Percentiles rank a stretch among this genome's conserved stretches.
These are phyloP conservation scores for Porites evermanni DNA, from an alignment of 92 coral and sea anemone species.

Conservation along the genomic window DNA sequence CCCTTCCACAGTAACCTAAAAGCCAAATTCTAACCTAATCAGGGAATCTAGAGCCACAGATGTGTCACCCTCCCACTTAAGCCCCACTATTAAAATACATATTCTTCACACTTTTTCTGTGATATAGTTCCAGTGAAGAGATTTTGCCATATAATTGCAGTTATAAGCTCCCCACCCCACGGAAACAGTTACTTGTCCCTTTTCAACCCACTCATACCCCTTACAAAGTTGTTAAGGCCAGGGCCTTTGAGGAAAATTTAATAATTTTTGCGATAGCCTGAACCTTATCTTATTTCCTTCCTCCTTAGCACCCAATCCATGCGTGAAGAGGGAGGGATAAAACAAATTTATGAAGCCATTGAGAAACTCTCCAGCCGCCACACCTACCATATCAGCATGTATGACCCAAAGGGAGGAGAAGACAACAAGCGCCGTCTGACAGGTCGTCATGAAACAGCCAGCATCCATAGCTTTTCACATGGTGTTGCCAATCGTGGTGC, in stretches of 20 bases:
- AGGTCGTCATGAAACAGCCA: slow-evolving; percentile 92
- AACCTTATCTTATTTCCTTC: too few relatives aligned
- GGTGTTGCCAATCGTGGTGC: slow-evolving; percentile 98
- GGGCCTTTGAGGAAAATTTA: too few relatives aligned
- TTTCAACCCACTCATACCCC: too few relatives aligned
- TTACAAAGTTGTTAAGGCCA: background rate
- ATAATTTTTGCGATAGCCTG: background rate
- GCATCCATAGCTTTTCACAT: slow-evolving; percentile 83
- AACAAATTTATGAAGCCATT: slow-evolving; percentile 88
- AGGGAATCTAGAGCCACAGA: too few relatives aligned
- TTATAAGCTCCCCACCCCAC: background rate
- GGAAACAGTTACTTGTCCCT: too few relatives aligned
- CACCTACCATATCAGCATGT: slow-evolving; percentile 86
- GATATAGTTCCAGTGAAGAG: too few relatives aligned
- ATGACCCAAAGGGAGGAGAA: slow-evolving; percentile 95
- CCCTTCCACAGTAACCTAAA: too few relatives aligned
- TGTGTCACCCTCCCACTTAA: too few relatives aligned
- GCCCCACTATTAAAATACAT: too few relatives aligned
- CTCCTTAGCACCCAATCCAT: slow-evolving; percentile 76
- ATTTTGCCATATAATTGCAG: background rate
- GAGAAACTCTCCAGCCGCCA: slow-evolving; percentile 84
- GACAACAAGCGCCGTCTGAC: slow-evolving; percentile 95
- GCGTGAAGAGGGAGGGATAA: slow-evolving; percentile 96
- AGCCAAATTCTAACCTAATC: too few relatives aligned
- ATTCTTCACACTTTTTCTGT: too few relatives aligned